A percentile compares a stretch with the other conserved stretches of the same genome.
These are phyloP conservation scores for Penaeus monodon DNA, from an alignment of 2,888 invertebrate species.

Conservation along the genomic window DNA sequence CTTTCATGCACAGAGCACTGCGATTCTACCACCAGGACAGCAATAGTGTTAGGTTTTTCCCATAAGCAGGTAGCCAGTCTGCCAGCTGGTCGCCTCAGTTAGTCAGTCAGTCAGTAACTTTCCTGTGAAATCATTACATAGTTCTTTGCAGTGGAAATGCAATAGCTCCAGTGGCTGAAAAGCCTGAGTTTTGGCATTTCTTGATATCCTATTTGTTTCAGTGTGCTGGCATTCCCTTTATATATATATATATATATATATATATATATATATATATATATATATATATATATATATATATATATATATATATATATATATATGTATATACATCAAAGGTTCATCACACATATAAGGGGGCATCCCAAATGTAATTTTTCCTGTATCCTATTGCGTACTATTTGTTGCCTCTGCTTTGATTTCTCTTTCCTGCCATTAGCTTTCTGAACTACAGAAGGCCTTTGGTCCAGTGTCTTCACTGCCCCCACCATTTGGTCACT, in stretches of 20 bases:
- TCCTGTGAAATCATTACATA: conserved; percentile 21
- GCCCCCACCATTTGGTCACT: neutral
- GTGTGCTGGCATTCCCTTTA: conserved; percentile 36
- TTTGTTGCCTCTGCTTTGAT: conserved; percentile 27
- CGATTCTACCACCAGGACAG: conserved; percentile 43
- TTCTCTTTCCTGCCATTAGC: neutral
- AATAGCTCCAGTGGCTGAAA: conserved; percentile 30
- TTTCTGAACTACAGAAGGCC: neutral
- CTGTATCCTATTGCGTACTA: conserved; percentile 20
- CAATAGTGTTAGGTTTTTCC: conserved; percentile 51
- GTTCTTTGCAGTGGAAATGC: conserved; percentile 47
- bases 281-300: conserved; percentile 9
- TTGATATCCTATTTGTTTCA: conserved; percentile 26
- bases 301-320: conserved; percentile 9
- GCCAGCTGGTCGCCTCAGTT: conserved; percentile 21
- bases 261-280: conserved; percentile 15
- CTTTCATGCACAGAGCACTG: conserved; percentile 50
- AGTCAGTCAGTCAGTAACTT: conserved; percentile 46
- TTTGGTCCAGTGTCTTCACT: conserved; percentile 24
- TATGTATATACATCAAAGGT: neutral
- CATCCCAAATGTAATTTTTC: conserved; percentile 26
- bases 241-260: conserved; percentile 1
- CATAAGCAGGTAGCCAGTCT: conserved; percentile 35
- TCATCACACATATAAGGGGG: conserved; percentile 18
- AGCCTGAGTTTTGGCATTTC: conserved; percentile 22